Conservation (phyloP, 2,888 invertebrate genomes). For the Caenorhabditis angaria region DNA sequence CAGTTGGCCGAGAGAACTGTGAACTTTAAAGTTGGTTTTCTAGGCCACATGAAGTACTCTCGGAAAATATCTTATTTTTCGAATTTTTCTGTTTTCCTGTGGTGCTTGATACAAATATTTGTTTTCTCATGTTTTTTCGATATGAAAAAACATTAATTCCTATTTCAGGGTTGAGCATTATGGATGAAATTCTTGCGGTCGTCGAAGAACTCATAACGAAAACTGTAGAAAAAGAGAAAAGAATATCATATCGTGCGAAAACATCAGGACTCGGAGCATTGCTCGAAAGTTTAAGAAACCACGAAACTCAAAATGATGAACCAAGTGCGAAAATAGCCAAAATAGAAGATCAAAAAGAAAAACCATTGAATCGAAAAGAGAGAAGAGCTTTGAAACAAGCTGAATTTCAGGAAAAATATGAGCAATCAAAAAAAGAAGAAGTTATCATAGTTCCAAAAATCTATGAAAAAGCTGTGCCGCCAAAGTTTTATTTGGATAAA, state of each 20-base stretch:
- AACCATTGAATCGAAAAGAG: constrained; percentile 30
- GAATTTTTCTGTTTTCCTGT: not conserved
- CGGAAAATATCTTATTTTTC: constrained; percentile 12
- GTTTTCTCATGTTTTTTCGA: not conserved
- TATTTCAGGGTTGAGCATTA: not conserved
- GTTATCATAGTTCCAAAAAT: not conserved
- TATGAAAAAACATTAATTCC: no score
- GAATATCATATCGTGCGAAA: constrained; percentile 14
- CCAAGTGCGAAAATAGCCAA: not conserved
- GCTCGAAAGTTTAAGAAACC: constrained; percentile 10
- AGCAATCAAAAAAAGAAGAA: not conserved
- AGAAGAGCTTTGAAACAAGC: constrained; percentile 18
- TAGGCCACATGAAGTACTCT: constrained; percentile 30
- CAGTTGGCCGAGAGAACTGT: not conserved
- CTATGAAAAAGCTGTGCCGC: not conserved
- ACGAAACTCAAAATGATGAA: not conserved
- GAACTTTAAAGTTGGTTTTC: constrained; percentile 8
- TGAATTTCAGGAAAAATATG: constrained; percentile 11
- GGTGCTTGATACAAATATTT: not conserved
- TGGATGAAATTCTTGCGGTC: not conserved
- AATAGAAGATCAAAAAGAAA: not conserved
- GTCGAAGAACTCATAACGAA: not conserved
- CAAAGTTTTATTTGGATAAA: not conserved
- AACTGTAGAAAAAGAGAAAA: not conserved
- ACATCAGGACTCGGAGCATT: constrained; percentile 21